Percentiles rank a stretch among this genome's conserved stretches.
Evolutionary conservation across 2,113 vertebrate species (phyloP).

Genomic region (Psilopogon haemacephalus): DNA sequence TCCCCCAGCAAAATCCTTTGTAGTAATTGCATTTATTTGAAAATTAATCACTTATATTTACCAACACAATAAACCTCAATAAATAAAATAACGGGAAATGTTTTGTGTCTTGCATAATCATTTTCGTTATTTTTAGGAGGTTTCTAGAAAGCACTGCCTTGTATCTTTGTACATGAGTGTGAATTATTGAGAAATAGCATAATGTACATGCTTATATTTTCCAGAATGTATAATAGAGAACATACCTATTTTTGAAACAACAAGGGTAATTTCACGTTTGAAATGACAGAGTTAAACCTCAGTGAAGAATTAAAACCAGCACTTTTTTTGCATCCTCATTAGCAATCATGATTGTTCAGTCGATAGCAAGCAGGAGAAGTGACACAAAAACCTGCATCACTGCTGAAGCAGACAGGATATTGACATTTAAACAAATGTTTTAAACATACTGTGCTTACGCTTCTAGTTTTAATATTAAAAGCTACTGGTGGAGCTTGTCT

Average conservation of each 20-base stretch:
- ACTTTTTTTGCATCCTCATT: slow-evolving; percentile 35
- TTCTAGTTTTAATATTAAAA: slow-evolving; percentile 26
- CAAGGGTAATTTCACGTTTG: background rate
- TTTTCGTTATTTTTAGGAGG: background rate
- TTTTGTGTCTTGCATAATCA: background rate
- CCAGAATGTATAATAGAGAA: background rate
- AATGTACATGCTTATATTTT: background rate
- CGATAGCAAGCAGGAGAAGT: background rate
- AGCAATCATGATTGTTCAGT: slow-evolving; percentile 32
- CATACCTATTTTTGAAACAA: background rate
- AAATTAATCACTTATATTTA: background rate
- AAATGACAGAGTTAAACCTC: background rate
- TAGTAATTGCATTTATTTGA: background rate
- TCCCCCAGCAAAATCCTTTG: background rate
- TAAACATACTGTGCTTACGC: slow-evolving; percentile 22
- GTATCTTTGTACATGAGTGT: background rate
- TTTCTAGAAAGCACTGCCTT: background rate
- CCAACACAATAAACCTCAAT: background rate
- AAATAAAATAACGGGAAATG: background rate
- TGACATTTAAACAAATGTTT: slow-evolving; percentile 50
- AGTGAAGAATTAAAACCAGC: background rate
- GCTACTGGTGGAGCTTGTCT: background rate
- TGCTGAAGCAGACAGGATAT: slow-evolving; percentile 33
- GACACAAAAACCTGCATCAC: background rate
- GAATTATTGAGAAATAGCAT: background rate